phyloP scores from a whole-genome alignment of 2,888 invertebrate genomes.

The Alviniconcha strummeri region DNA sequence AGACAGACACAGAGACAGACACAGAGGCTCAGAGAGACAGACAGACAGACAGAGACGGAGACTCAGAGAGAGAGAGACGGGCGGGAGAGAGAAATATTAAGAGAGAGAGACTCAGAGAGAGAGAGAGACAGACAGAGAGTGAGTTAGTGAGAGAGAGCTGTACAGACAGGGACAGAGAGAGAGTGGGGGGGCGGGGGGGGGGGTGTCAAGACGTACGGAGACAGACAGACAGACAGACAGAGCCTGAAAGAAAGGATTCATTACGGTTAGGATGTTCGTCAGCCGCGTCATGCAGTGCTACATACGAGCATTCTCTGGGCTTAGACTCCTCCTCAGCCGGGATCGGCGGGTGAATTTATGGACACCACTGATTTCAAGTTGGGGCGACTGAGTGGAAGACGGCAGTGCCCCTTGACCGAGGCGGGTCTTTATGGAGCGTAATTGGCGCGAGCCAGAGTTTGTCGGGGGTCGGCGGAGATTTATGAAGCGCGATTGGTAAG shows the following conservation, averaged over 20 bases:
- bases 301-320: no score
- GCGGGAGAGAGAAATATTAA: slow-evolving; percentile 22
- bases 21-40: not conserved
- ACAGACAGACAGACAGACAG: slow-evolving; percentile 7
- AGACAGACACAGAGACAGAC: not conserved
- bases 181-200: not conserved
- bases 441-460: no score
- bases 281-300: no score
- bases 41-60: not conserved
- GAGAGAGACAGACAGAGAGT: not conserved
- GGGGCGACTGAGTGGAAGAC: no score
- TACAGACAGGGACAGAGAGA: slow-evolving; percentile 5
- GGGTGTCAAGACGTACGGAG: not conserved
- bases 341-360: no score
- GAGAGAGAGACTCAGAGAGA: slow-evolving; percentile 18
- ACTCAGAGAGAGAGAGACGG: not conserved
- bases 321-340: no score
- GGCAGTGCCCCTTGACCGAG: no score
- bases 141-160: not conserved
- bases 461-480: no score
- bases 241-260: not conserved
- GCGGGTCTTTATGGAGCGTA: no score
- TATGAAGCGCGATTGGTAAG: no score
- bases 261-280: not conserved
- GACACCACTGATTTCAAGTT: no score